A percentile compares a stretch with the other conserved stretches of the same genome.
These are phyloP conservation scores for Fragum sueziense DNA, from an alignment of 2,888 invertebrate species.

Conservation along the genomic window DNA sequence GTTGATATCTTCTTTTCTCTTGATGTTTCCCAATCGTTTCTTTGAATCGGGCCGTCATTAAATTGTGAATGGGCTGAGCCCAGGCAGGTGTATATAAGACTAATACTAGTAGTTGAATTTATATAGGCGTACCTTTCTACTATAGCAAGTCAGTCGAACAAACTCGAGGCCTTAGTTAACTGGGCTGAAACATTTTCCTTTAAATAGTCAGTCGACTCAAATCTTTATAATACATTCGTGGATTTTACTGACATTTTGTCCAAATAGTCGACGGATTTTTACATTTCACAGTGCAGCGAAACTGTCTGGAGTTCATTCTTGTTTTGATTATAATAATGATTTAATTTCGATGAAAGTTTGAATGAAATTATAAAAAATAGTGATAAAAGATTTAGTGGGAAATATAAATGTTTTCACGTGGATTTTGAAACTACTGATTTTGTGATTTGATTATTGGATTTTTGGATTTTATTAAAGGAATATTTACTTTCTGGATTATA, in stretches of 20 bases:
- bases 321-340: not conserved
- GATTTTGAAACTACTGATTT: conserved; percentile 7
- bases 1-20: too few relatives aligned
- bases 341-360: not conserved
- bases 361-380: not conserved
- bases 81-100: not conserved
- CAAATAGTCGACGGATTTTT: not conserved
- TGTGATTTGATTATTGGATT: conserved; percentile 10
- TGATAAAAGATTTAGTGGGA: not conserved
- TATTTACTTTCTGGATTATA: conserved; percentile 18
- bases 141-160: not conserved
- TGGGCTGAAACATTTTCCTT: not conserved
- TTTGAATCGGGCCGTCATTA: too few relatives aligned
- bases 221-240: not conserved
- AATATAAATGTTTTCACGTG: conserved; percentile 4
- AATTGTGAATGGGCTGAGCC: too few relatives aligned
- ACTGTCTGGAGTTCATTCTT: not conserved
- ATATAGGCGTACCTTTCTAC: conserved; percentile 16
- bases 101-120: not conserved
- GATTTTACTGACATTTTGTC: not conserved
- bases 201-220: not conserved
- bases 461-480: conserved; percentile 13
- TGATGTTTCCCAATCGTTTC: too few relatives aligned
- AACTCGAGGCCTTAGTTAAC: not conserved
- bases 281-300: not conserved